Evolutionary conservation across 2,888 invertebrate genomes (phyloP), one percentile per base, ranked within the genome.

Genomic region (Heteropelma amictum): DNA sequence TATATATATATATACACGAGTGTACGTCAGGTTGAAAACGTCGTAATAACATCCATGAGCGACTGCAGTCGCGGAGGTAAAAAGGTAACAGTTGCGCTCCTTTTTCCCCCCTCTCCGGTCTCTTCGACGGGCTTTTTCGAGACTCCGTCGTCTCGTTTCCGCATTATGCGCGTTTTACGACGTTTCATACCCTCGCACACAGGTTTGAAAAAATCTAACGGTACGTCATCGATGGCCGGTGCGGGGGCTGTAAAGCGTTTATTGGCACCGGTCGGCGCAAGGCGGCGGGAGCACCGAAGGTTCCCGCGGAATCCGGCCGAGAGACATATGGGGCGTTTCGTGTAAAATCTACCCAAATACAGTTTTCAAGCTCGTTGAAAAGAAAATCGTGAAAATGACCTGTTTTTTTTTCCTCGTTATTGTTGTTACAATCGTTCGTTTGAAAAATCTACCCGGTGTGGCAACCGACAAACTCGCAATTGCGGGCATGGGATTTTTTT

Each of bases 191-290:
- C 21, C 10, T 54, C 54, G 30, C 12, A n/a, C n/a, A n/a, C n/a
- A n/a, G 47, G 33, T 60, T 70, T 56, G 60, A 79, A 80, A 69
- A 80, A 79, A 80, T 65, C 75, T 85, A 87, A 87, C 87, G 86
- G 86, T 86, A 77, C 74, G 45, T 38, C 58, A 77, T 64, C 77
- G 75, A 75, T 65, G 73, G 77, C 63, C 72, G 54, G n/a, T n/a
- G n/a, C n/a, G n/a, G n/a, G 67, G 78, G 63, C 56, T 67, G 76
- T 71, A 77, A 69, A 74, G 76, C 81, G 77, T 81, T 81, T 81
- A 83, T 81, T 78, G 77, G 77, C 65, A 67, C 53, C 58, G 68
- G 76, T 53, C 35, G 49, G 23, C 14, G 14, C 51, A 63, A 26
- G 23, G 42, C 51, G 12, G 28, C 21, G 21, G 40, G 33, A 61